Evolutionary conservation across 35 echinoderm and acorn worm species (phyloP), one percentile per base, ranked within the genome.

Genomic region (Ptychodera flava): DNA sequence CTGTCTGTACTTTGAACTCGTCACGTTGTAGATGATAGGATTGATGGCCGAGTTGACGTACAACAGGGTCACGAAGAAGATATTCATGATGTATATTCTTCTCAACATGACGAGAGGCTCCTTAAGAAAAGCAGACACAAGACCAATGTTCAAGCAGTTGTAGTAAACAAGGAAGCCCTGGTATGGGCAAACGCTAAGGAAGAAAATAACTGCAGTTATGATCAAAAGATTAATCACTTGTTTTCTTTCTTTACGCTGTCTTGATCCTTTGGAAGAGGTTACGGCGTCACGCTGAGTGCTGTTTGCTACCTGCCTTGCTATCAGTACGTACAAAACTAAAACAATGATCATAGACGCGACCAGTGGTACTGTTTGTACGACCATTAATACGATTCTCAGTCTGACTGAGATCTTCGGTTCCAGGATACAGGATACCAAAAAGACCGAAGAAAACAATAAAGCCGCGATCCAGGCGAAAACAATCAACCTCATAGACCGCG

Each of bases 21-120:
- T 83, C 16, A 87, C 89, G 33, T 97, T 97, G 81, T 97, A 97
- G 86, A 97, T 97, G 22, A 97, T 91, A 34, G 94, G 94, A 86
- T 97, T 97, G 14, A 97, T 85, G 22, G 91, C 84, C 0, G 94
- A 93, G 82, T 97, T 97, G 38, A 81, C 80, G 80, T 89, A 93
- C 1, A 91, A 52, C n/a, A 97, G 36, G 30, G 90, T 64, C 22
- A 64, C 22, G 22, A 64, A 64, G 45, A 64, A 64, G 6, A 22
- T 22, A 64, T 64, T 64, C 22, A 22, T 64, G 6, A 64, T 64
- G 45, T 64, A 64, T 12, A 64, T 64, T 64, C 22, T 6, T 64
- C 6, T 22, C 6, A 12, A 64, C 22, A 12, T 64, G 6, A 12
- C 22, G 45, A 64, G 22, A 64, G 6, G 6, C 6, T 6, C 22